Percentiles rank a stretch among this genome's conserved stretches.
These are phyloP conservation scores for Cheilosia impressa DNA, from an alignment of 2,888 invertebrate species.

Conservation along the genomic window DNA sequence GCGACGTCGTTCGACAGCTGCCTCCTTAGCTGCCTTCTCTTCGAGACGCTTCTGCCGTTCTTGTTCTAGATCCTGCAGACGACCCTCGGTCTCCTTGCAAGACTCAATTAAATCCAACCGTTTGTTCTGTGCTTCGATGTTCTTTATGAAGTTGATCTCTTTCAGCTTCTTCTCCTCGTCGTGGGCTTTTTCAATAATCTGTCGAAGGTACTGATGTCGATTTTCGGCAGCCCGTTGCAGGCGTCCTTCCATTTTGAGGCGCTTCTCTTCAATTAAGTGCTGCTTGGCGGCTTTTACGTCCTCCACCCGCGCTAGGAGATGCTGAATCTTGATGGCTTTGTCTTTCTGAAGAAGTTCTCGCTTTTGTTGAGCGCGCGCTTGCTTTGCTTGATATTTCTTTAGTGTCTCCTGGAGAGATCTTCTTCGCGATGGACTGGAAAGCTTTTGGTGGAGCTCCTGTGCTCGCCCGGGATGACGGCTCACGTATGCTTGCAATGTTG, in stretches of 20 bases:
- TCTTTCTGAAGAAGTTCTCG: slow-evolving; percentile 92
- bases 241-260: slow-evolving; percentile 89
- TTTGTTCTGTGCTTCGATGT: slow-evolving; percentile 96
- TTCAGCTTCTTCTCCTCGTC: slow-evolving; percentile 98
- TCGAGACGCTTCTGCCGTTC: slow-evolving; percentile 91
- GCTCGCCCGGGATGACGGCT: slow-evolving; percentile 96
- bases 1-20: slow-evolving; percentile 95
- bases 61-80: slow-evolving; percentile 91
- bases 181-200: slow-evolving; percentile 96
- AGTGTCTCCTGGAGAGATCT: slow-evolving; percentile 93
- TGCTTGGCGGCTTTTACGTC: slow-evolving; percentile 93
- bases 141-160: slow-evolving; percentile 99
- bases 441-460: slow-evolving; percentile 95
- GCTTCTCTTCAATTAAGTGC: slow-evolving; percentile 92
- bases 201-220: slow-evolving; percentile 90
- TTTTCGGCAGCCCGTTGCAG: slow-evolving; percentile 96
- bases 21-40: slow-evolving; percentile 97
- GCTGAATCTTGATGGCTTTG: slow-evolving; percentile 92
- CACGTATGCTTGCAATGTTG: slow-evolving; percentile 90
- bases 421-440: slow-evolving; percentile 95
- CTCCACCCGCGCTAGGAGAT: slow-evolving; percentile 93
- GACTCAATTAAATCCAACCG: slow-evolving; percentile 94
- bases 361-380: slow-evolving; percentile 95
- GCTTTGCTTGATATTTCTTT: slow-evolving; percentile 92
- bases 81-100: slow-evolving; percentile 89